phyloP scores from a whole-genome alignment of 37 sponge, comb jelly and placozoan species.

The Petrosia ficiformis region DNA sequence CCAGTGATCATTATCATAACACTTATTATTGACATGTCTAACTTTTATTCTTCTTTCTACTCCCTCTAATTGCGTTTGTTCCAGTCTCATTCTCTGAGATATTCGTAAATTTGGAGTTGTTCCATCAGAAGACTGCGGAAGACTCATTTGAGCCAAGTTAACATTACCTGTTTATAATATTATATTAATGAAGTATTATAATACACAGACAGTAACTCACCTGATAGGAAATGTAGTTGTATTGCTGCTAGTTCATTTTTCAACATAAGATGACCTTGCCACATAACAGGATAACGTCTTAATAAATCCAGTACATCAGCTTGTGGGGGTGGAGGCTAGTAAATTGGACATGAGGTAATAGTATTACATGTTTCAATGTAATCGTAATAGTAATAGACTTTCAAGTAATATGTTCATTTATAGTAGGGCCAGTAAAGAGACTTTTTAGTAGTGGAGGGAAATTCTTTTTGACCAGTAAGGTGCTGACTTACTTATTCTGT shows the following conservation, averaged over 20 bases:
- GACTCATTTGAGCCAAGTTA: constrained; percentile 72
- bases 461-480: no score
- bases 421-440: no score
- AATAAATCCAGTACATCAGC: not conserved
- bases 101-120: constrained; percentile 70
- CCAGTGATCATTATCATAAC: not conserved
- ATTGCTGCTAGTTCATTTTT: constrained; percentile 95
- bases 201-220: constrained; percentile 3
- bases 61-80: constrained; percentile 88
- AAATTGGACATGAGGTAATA: no score
- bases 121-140: constrained; percentile 54
- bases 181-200: not conserved
- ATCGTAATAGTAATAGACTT: no score
- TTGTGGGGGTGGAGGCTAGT: constrained; percentile 5
- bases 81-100: constrained; percentile 92
- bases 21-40: not conserved
- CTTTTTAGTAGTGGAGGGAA: no score
- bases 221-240: constrained; percentile 94
- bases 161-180: constrained; percentile 41
- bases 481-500: no score
- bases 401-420: no score
- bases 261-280: constrained; percentile 94
- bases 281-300: constrained; percentile 92
- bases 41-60: constrained; percentile 93
- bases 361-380: no score